A percentile compares a stretch with the other conserved stretches of the same genome.
These are phyloP conservation scores for Melinopterus prodromus DNA, from an alignment of 2,888 invertebrate species.

Conservation along the genomic window DNA sequence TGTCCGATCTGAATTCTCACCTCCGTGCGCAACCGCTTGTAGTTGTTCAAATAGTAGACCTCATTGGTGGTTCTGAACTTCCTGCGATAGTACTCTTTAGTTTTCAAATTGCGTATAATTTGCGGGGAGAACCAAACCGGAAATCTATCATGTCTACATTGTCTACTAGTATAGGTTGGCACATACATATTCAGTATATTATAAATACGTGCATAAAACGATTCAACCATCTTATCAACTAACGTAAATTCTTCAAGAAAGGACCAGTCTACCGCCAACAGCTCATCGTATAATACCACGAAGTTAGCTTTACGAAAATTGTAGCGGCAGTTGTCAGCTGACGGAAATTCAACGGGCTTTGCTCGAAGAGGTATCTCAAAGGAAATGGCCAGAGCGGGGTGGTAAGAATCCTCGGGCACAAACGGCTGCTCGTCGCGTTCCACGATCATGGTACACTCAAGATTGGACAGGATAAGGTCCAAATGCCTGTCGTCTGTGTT, in stretches of 20 bases:
- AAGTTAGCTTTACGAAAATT: constrained; percentile 11
- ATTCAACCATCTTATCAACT: not conserved
- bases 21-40: not conserved
- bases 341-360: not conserved
- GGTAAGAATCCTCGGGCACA: constrained; percentile 16
- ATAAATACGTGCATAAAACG: not conserved
- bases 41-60: not conserved
- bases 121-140: not conserved
- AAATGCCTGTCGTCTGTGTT: not conserved
- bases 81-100: not conserved
- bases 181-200: not conserved
- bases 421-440: constrained; percentile 7
- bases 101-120: not conserved
- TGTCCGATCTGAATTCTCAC: not conserved
- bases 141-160: not conserved
- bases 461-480: constrained; percentile 7
- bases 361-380: not conserved
- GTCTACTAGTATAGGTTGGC: too few species aligned
- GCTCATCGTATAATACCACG: not conserved
- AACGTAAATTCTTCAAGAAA: not conserved
- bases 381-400: not conserved
- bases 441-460: not conserved
- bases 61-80: not conserved
- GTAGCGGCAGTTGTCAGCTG: not conserved
- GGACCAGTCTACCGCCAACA: constrained; percentile 5